phyloP scores from a whole-genome alignment of 1,140 invertebrate genomes.

The Probaryconus sp. region DNA sequence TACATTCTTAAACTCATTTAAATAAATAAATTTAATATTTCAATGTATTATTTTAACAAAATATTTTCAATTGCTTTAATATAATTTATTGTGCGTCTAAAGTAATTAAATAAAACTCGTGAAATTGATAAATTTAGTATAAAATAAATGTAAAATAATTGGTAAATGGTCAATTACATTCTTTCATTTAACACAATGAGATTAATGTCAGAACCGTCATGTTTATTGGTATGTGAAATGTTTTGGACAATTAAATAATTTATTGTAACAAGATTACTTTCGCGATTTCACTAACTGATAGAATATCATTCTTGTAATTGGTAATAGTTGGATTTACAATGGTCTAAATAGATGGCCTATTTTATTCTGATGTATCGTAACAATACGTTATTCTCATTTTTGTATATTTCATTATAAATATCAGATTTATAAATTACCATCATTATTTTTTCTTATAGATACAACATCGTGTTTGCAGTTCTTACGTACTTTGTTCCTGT shows the following conservation, averaged over 20 bases:
- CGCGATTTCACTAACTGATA: slow-evolving; percentile 10
- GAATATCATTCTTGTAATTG: background rate
- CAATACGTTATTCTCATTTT: too few relatives aligned
- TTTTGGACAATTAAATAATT: slow-evolving; percentile 35
- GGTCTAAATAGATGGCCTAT: too few relatives aligned
- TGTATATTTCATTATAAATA: too few relatives aligned
- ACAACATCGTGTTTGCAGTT: slow-evolving; percentile 92
- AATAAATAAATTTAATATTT: too few relatives aligned
- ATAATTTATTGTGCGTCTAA: too few relatives aligned
- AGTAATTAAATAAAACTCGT: too few relatives aligned
- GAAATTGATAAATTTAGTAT: too few relatives aligned
- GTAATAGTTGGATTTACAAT: background rate
- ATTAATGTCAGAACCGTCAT: slow-evolving; percentile 38
- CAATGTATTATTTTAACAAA: too few relatives aligned
- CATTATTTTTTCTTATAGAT: slow-evolving; percentile 81
- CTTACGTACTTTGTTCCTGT: slow-evolving; percentile 97
- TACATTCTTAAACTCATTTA: too few relatives aligned
- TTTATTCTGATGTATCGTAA: too few relatives aligned
- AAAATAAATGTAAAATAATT: too few relatives aligned
- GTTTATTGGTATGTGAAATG: slow-evolving; percentile 12
- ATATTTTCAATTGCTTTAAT: too few relatives aligned
- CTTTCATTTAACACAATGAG: slow-evolving; percentile 23
- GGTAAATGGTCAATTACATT: slow-evolving; percentile 5
- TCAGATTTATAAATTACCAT: background rate
- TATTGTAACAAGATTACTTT: slow-evolving; percentile 13